phyloP scores from a whole-genome alignment of 1,140 invertebrate species.

The Anastatus disparis region DNA sequence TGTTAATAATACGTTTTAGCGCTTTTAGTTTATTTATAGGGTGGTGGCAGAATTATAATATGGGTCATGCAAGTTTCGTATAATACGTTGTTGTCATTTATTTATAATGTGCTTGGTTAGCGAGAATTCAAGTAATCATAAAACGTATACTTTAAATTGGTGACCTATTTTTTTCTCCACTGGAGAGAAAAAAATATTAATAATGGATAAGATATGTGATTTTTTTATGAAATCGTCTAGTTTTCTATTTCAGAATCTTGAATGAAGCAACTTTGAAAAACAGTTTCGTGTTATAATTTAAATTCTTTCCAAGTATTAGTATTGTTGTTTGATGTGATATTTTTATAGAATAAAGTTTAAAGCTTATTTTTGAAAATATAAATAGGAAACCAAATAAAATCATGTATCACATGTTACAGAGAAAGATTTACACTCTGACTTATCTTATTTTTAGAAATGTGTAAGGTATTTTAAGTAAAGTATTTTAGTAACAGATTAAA shows the following conservation, averaged over 20 bases:
- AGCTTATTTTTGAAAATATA: too few relatives aligned
- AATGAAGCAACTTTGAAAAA: too few relatives aligned
- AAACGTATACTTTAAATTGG: not conserved
- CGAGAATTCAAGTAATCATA: not conserved
- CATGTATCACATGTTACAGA: too few relatives aligned
- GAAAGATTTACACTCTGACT: too few relatives aligned
- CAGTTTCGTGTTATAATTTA: too few relatives aligned
- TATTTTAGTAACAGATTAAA: too few relatives aligned
- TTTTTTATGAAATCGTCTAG: too few relatives aligned
- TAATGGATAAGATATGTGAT: not conserved
- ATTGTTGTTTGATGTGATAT: too few relatives aligned
- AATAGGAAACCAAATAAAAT: too few relatives aligned
- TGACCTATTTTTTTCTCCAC: not conserved
- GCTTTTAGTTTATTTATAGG: slow-evolving; percentile 15
- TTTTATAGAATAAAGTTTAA: too few relatives aligned
- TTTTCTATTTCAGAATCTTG: too few relatives aligned
- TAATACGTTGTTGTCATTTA: not conserved
- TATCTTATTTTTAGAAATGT: not conserved
- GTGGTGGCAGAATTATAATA: not conserved
- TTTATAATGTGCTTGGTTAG: slow-evolving; percentile 4
- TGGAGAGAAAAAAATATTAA: not conserved
- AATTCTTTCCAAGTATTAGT: too few relatives aligned
- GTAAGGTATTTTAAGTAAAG: not conserved
- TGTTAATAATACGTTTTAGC: not conserved
- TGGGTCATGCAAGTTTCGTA: not conserved